phyloP scores from a whole-genome alignment of 1,140 invertebrate genomes.

The Tachypleus tridentatus region DNA sequence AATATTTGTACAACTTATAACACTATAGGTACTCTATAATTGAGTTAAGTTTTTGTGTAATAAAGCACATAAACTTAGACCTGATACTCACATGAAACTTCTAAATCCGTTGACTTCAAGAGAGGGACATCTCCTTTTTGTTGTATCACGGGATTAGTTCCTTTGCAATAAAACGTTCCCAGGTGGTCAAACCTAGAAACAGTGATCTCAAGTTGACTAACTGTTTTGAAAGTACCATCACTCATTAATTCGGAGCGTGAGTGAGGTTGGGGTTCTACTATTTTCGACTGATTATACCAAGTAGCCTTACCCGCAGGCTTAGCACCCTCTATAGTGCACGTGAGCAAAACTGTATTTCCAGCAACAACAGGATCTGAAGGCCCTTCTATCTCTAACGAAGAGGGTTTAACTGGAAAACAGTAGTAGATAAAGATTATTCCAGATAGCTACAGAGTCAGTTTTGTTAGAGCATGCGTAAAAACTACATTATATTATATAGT shows the following conservation, averaged over 20 bases:
- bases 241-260: conserved; percentile 4
- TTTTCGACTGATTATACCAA: conserved; percentile 63
- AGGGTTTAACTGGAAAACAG: conserved; percentile 13
- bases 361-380: conserved; percentile 51
- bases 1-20: too few relatives aligned
- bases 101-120: conserved; percentile 17
- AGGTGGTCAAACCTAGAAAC: conserved; percentile 23
- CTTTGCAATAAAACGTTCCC: conserved; percentile 24
- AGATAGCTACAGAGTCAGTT: too few relatives aligned
- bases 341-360: conserved; percentile 58
- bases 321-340: conserved; percentile 60
- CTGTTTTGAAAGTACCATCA: conserved; percentile 19
- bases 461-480: too few relatives aligned
- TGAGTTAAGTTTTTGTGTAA: too few relatives aligned
- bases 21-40: too few relatives aligned
- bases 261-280: conserved; percentile 17
- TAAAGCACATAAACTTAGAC: too few relatives aligned
- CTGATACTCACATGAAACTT: conserved; percentile 20
- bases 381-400: conserved; percentile 12
- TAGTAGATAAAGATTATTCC: too few relatives aligned
- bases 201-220: conserved; percentile 16
- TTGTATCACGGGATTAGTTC: conserved; percentile 22
- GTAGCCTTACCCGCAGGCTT: conserved; percentile 64
- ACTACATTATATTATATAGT: too few relatives aligned
- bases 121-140: conserved; percentile 19